Percentiles rank a stretch among this genome's conserved stretches.
phyloP scores from a whole-genome alignment of 2,113 vertebrate genomes.

The Alligator mississippiensis region DNA sequence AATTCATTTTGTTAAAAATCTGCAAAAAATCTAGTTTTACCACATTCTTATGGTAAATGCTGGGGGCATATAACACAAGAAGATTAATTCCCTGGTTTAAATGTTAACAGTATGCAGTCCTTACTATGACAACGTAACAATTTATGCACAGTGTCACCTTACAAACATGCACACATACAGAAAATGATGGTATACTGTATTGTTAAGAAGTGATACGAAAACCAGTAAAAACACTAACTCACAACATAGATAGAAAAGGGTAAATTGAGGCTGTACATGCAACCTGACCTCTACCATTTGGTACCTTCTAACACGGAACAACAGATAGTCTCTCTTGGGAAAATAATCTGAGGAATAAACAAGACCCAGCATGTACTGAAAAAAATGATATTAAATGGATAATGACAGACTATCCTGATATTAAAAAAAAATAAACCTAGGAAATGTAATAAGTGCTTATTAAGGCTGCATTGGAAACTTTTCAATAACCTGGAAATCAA shows the following conservation, averaged over 20 bases:
- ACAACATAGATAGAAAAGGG: not conserved
- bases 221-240: not conserved
- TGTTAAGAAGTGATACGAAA: not conserved
- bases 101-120: not conserved
- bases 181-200: not conserved
- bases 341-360: no score
- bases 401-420: no score
- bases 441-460: no score
- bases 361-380: no score
- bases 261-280: not conserved
- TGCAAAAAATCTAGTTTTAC: not conserved
- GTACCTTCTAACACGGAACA: no score
- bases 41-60: no score
- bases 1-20: no score
- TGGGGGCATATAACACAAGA: not conserved
- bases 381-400: no score
- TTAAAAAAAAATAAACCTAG: no score
- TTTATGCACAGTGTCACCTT: not conserved
- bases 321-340: no score
- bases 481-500: no score
- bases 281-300: not conserved
- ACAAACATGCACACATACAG: not conserved
- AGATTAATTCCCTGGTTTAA: not conserved
- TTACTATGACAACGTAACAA: not conserved
- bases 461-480: no score